Conservation (phyloP, 2,113 vertebrate species). For the Scatophagus argus region DNA sequence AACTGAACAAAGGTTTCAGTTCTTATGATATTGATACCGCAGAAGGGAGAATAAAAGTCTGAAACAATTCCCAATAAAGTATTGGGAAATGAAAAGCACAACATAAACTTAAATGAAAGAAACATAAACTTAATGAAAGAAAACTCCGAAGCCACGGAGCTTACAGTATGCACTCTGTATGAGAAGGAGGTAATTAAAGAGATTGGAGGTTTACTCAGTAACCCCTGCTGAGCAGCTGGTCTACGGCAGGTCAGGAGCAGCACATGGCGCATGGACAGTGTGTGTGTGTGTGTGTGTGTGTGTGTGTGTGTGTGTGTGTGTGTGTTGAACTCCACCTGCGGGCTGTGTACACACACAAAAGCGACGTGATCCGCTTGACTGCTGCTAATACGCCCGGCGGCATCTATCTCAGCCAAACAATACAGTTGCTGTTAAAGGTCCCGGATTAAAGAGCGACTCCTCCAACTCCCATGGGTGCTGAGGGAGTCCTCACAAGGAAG, state of each 20-base stretch:
- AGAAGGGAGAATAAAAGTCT: background rate
- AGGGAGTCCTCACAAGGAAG: background rate
- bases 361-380: slow-evolving; percentile 81
- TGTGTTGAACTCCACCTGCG: slow-evolving; percentile 76
- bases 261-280: slow-evolving; percentile 75
- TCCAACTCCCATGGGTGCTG: slow-evolving; percentile 59
- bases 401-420: slow-evolving; percentile 78
- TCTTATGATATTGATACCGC: background rate
- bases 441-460: slow-evolving; percentile 77
- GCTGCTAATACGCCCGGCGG: slow-evolving; percentile 79
- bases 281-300: slow-evolving; percentile 41
- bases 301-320: slow-evolving; percentile 42
- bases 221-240: slow-evolving; percentile 83
- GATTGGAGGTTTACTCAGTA: slow-evolving; percentile 81
- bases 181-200: slow-evolving; percentile 79
- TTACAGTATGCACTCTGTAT: slow-evolving; percentile 62
- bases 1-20: background rate
- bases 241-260: slow-evolving; percentile 78
- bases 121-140: no score
- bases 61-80: no score
- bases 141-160: slow-evolving; percentile 14
- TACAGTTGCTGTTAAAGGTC: slow-evolving; percentile 79
- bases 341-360: slow-evolving; percentile 81
- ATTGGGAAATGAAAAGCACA: no score
- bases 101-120: background rate